Base-by-base conservation (phyloP, 2,888 invertebrate genomes). In the Sclerodermus sp. region DNA sequence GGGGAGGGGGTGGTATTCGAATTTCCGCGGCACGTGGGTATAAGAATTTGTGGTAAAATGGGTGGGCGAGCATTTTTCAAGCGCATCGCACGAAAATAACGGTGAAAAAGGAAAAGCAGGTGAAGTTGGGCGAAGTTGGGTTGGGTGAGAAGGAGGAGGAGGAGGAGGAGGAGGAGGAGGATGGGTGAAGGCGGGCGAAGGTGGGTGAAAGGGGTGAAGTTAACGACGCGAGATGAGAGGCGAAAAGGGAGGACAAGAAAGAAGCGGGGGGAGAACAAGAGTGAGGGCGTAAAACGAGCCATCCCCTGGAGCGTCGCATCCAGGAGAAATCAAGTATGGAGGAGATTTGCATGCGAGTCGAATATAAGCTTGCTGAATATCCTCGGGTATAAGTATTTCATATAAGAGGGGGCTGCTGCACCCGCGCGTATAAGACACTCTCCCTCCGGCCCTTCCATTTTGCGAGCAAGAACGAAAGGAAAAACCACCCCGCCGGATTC, bases 281-380 rank as follows among this genome's bases (percentile, higher is more conserved):
- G 10, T 12, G 6, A 13, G 4, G n/a, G 34, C 34, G 34, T 34
- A 34, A 34, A 62, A 56, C 56, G 62, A 58, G 62, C 54, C 57
- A 58, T 62, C 50, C 57, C 58, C 47, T 45, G 55, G 53, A 62
- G 60, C 58, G 56, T 60, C 62, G 60, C 60, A 64, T 63, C 58
- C 67, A 67, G 58, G 70, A 65, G 73, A 74, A 74, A 74, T 74
- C 74, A 72, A 74, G 71, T 73, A 70, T 68, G 68, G 67, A 65
- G 68, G 68, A 71, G 73, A 74, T 74, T 74, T 74, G 71, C 74
- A 74, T 74, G 68, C 67, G 69, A 73, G 73, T 70, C 64, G 70
- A 71, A 70, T 64, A 71, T 73, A 71, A 74, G 73, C 72, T 67
- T 58, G 66, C 67, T 67, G 70, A 71, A 73, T 72, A 73, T 71